Conservation (phyloP, 2,888 invertebrate species). For the Blastobasis adustella region DNA sequence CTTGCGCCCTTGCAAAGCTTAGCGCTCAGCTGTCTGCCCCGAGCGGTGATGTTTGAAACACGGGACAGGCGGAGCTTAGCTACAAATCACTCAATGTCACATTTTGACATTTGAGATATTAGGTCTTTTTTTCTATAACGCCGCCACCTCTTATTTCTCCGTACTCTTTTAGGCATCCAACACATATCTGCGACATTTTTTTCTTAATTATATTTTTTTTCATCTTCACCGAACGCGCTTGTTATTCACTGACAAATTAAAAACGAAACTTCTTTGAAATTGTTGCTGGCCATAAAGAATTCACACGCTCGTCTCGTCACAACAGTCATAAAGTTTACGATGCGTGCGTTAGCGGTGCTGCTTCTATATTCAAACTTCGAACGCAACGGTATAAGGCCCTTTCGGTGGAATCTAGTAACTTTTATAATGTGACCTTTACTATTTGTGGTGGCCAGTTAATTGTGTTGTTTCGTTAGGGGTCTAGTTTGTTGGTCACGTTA, state of each 20-base stretch:
- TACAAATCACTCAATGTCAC: conserved; percentile 77
- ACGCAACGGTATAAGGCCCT: conserved; percentile 28
- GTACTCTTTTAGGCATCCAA: conserved; percentile 30
- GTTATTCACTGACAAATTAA: no score
- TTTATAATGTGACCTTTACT: conserved; percentile 8
- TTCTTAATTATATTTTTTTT: no score
- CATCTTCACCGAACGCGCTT: no score
- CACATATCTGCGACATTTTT: conserved; percentile 24
- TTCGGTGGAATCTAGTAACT: conserved; percentile 1
- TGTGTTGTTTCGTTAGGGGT: conserved; percentile 23
- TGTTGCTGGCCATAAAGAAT: conserved; percentile 42
- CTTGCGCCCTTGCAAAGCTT: conserved; percentile 62
- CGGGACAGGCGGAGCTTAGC: conserved; percentile 77
- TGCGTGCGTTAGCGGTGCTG: conserved; percentile 30
- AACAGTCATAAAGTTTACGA: conserved; percentile 56
- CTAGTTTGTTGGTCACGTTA: conserved; percentile 46
- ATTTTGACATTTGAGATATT: conserved; percentile 77
- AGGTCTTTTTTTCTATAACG: conserved; percentile 73
- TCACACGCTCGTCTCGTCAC: conserved; percentile 46
- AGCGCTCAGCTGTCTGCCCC: conserved; percentile 71
- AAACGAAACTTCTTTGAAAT: neutral
- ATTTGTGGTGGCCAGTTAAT: conserved; percentile 5
- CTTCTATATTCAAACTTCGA: conserved; percentile 46
- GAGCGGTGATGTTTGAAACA: conserved; percentile 76
- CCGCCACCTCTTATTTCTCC: conserved; percentile 61